Conservation (phyloP, 2,888 invertebrate genomes). For the Drosophila paramelanica region DNA sequence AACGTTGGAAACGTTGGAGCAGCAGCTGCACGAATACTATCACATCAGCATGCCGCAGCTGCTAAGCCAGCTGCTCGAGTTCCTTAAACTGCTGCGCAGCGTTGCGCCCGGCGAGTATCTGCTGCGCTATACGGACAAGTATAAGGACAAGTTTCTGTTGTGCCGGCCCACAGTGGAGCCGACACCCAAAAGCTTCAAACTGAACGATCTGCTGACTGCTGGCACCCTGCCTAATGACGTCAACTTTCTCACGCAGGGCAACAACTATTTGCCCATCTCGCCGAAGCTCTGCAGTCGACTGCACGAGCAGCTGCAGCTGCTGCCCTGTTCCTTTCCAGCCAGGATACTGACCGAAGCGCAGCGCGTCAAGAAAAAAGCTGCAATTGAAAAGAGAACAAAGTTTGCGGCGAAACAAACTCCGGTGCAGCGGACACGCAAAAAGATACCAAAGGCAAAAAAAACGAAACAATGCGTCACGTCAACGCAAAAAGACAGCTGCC, state of each 20-base stretch:
- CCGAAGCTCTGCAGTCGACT: constrained; percentile 66
- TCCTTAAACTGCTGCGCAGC: constrained; percentile 66
- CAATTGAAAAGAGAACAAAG: background rate
- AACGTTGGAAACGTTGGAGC: constrained; percentile 56
- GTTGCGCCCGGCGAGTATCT: constrained; percentile 72
- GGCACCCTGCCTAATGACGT: constrained; percentile 56
- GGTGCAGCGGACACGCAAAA: constrained; percentile 3
- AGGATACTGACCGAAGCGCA: constrained; percentile 3
- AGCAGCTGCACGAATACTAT: constrained; percentile 64
- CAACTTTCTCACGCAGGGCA: constrained; percentile 65
- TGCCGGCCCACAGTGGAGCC: constrained; percentile 61
- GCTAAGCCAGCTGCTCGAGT: constrained; percentile 70
- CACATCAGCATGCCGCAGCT: constrained; percentile 59
- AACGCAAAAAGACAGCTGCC: constrained; percentile 16
- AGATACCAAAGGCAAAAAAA: background rate
- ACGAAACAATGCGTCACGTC: background rate
- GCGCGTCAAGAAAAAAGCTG: background rate
- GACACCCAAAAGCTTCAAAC: constrained; percentile 58
- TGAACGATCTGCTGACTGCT: constrained; percentile 60
- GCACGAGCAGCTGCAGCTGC: constrained; percentile 64
- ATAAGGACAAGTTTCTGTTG: constrained; percentile 73
- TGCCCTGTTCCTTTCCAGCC: constrained; percentile 76
- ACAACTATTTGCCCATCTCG: constrained; percentile 69
- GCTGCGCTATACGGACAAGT: constrained; percentile 73
- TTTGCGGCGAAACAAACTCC: background rate